phyloP scores from a whole-genome alignment of 2,797 vertebrate genomes.

The Lepus oiostolus region DNA sequence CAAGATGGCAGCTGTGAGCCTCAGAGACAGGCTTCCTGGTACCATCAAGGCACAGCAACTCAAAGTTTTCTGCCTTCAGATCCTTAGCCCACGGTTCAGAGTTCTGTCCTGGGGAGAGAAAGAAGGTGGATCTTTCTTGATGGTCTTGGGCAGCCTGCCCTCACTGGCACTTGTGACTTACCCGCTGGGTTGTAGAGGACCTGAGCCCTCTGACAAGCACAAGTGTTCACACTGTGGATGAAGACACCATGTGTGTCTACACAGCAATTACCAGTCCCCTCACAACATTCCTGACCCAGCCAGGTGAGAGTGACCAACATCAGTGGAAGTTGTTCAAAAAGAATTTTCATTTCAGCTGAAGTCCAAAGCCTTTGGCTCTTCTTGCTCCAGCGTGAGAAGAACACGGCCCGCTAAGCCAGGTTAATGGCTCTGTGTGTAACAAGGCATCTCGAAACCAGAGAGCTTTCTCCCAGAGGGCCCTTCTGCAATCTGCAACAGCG shows the following conservation, averaged over 20 bases:
- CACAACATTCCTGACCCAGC: not conserved
- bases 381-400: not conserved
- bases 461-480: not conserved
- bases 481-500: not conserved
- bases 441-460: not conserved
- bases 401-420: not conserved
- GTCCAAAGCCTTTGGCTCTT: slow-evolving; percentile 5
- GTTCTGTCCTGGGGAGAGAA: slow-evolving; percentile 80
- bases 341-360: slow-evolving; percentile 33
- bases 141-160: not conserved
- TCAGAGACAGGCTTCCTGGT: slow-evolving; percentile 74
- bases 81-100: slow-evolving; percentile 83
- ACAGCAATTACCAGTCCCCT: not conserved
- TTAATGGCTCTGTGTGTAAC: not conserved
- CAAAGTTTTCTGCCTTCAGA: slow-evolving; percentile 80
- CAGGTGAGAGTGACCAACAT: not conserved
- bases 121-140: not conserved
- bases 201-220: not conserved
- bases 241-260: not conserved
- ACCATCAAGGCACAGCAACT: slow-evolving; percentile 91
- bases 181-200: not conserved
- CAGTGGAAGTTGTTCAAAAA: not conserved
- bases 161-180: not conserved
- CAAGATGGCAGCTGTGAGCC: slow-evolving; percentile 88
- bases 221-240: not conserved